Percentiles rank a stretch among this genome's conserved stretches.
These are phyloP conservation scores for Vireo altiloquus DNA, from an alignment of 2,113 vertebrate species.

Conservation along the genomic window DNA sequence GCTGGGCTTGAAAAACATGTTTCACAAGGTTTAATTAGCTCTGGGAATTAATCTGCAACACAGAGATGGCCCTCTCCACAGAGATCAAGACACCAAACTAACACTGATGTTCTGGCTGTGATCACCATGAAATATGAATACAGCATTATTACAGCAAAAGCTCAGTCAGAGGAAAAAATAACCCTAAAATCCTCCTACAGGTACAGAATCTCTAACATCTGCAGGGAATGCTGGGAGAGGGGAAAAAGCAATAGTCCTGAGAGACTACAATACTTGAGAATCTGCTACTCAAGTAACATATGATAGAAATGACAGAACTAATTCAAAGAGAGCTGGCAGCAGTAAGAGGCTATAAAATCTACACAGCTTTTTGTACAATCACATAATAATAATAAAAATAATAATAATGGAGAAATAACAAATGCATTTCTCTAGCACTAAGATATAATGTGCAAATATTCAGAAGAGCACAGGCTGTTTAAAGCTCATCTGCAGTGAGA, in stretches of 20 bases:
- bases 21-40: background rate
- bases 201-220: background rate
- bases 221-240: background rate
- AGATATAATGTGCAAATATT: background rate
- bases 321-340: background rate
- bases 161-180: background rate
- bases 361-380: background rate
- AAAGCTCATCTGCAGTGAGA: background rate
- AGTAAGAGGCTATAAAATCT: background rate
- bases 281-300: background rate
- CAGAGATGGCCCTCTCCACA: background rate
- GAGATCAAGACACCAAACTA: background rate
- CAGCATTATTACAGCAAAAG: background rate
- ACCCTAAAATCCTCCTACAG: background rate
- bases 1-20: background rate
- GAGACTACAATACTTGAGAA: background rate
- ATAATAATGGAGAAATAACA: background rate
- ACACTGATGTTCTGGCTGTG: background rate
- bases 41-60: background rate
- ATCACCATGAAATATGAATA: background rate
- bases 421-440: background rate
- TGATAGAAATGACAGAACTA: background rate
- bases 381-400: background rate
- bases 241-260: background rate
- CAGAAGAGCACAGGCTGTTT: background rate